A percentile compares a stretch with the other conserved stretches of the same genome.
Conservation (phyloP, 2,888 invertebrate genomes). For the Pheosia tremula region DNA sequence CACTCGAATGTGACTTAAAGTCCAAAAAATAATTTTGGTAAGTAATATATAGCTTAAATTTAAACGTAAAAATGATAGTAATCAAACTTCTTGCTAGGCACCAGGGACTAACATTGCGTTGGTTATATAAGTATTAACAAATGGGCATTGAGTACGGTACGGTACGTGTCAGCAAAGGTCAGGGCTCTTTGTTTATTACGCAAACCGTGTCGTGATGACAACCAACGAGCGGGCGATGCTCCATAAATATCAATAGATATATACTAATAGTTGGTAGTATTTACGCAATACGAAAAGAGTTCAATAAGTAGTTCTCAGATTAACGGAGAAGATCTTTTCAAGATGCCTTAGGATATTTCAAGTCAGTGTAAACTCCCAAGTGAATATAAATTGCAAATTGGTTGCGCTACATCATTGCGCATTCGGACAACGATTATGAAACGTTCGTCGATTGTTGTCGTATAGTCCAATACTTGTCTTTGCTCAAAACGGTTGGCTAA, state of each 20-base stretch:
- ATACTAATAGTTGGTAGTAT: neutral
- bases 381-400: slow-evolving; percentile 36
- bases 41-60: neutral
- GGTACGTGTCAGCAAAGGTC: slow-evolving; percentile 53
- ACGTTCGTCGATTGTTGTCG: slow-evolving; percentile 35
- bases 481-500: slow-evolving; percentile 31
- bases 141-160: slow-evolving; percentile 33
- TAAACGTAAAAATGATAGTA: slow-evolving; percentile 11
- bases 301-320: too few relatives aligned
- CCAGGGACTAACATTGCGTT: slow-evolving; percentile 14
- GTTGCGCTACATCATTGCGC: slow-evolving; percentile 32
- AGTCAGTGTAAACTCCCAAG: slow-evolving; percentile 20
- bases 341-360: slow-evolving; percentile 20
- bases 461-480: slow-evolving; percentile 25
- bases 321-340: slow-evolving; percentile 16
- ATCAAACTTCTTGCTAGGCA: neutral
- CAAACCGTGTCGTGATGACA: slow-evolving; percentile 38
- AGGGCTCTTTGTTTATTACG: slow-evolving; percentile 52
- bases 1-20: neutral
- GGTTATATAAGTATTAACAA: slow-evolving; percentile 39
- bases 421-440: slow-evolving; percentile 35
- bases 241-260: neutral
- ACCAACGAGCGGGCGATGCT: neutral
- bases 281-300: neutral
- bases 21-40: neutral